Percentiles rank a stretch among this genome's conserved stretches.
These are phyloP conservation scores for Acanthopagrus latus DNA, from an alignment of 2,797 vertebrate genomes.

Conservation along the genomic window DNA sequence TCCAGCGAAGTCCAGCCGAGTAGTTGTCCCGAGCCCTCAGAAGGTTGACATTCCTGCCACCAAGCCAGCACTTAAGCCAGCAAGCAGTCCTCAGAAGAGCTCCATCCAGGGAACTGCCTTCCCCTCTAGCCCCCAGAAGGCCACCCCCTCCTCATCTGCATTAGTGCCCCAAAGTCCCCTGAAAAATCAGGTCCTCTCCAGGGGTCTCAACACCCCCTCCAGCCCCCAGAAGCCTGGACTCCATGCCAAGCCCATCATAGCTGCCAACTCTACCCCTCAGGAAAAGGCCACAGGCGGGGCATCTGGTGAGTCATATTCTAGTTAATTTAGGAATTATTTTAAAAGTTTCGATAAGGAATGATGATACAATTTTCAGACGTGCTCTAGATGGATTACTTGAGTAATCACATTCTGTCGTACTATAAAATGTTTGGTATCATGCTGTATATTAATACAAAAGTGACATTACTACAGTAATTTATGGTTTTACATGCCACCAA, in stretches of 20 bases:
- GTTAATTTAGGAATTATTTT: neutral
- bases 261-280: conserved; percentile 57
- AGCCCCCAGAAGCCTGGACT: conserved; percentile 77
- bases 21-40: conserved; percentile 66
- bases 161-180: conserved; percentile 72
- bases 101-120: conserved; percentile 36
- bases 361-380: neutral
- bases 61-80: conserved; percentile 32
- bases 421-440: neutral
- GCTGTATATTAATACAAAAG: neutral
- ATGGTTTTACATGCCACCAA: neutral
- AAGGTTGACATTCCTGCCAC: conserved; percentile 60
- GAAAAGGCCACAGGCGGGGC: conserved; percentile 81
- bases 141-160: neutral
- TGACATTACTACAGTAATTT: neutral
- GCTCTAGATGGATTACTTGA: neutral
- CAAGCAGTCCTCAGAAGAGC: conserved; percentile 58
- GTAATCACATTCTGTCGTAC: neutral
- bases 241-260: conserved; percentile 64
- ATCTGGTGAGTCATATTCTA: conserved; percentile 81
- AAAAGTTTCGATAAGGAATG: neutral
- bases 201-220: conserved; percentile 34
- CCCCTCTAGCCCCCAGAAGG: conserved; percentile 54
- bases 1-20: conserved; percentile 71
- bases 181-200: conserved; percentile 73